A percentile compares a stretch with the other conserved stretches of the same genome.
These are phyloP conservation scores for Tolypeutes matacus DNA, from an alignment of 2,797 vertebrate species.

Conservation along the genomic window DNA sequence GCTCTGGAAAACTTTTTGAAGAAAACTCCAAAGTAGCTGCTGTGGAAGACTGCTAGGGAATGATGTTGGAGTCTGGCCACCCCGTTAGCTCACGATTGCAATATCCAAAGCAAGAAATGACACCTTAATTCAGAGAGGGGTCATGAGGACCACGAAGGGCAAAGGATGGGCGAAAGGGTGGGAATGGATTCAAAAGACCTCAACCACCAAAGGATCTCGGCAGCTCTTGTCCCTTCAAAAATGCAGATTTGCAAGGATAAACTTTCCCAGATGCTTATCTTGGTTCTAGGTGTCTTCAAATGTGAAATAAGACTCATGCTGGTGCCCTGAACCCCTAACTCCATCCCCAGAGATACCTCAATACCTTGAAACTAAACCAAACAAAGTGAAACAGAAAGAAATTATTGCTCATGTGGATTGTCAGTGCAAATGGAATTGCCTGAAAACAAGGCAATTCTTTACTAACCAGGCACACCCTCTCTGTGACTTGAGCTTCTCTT, in stretches of 20 bases:
- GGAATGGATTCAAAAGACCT: background rate
- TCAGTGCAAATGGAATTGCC: background rate
- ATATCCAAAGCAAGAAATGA: background rate
- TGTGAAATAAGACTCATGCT: background rate
- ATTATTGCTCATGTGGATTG: background rate
- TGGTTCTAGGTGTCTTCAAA: background rate
- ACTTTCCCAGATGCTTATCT: background rate
- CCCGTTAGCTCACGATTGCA: background rate
- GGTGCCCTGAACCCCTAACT: background rate
- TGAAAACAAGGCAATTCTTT: background rate
- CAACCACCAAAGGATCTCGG: background rate
- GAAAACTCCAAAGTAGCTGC: background rate
- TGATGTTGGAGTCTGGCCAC: background rate
- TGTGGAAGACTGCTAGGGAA: background rate
- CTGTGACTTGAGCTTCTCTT: background rate
- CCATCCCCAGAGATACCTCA: background rate
- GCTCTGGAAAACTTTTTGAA: conserved; percentile 25
- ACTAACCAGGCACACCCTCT: background rate
- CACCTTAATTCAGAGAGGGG: background rate
- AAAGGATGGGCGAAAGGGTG: background rate
- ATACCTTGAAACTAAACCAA: background rate
- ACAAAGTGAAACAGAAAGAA: background rate
- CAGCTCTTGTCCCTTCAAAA: background rate
- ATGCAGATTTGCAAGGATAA: background rate
- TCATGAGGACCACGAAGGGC: background rate